Percentiles rank a stretch among this genome's conserved stretches.
These are phyloP conservation scores for Melanostoma mellinum DNA, from an alignment of 2,888 invertebrate genomes.

Conservation along the genomic window DNA sequence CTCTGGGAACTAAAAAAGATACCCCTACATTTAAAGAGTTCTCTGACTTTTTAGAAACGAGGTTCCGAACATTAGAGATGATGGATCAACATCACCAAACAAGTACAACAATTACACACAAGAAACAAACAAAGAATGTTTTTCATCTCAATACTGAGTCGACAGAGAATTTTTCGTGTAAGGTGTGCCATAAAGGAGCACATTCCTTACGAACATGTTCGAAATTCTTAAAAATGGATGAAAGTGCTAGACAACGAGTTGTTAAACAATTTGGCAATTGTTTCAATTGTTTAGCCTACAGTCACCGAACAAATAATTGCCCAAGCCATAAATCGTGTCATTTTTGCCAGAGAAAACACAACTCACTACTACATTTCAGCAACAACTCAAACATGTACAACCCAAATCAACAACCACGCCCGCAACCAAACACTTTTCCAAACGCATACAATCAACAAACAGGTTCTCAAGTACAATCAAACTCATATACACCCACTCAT, in stretches of 20 bases:
- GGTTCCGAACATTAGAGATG: neutral
- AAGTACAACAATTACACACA: neutral
- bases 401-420: no score
- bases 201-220: neutral
- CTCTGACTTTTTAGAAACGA: neutral
- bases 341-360: neutral
- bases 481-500: no score
- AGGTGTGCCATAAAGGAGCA: neutral
- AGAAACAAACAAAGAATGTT: neutral
- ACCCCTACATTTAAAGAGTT: neutral
- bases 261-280: neutral
- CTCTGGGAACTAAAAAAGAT: no score
- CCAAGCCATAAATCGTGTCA: neutral
- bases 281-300: neutral
- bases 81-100: neutral
- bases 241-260: neutral
- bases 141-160: neutral
- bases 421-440: no score
- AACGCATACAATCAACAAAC: no score
- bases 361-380: neutral
- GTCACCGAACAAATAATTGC: neutral
- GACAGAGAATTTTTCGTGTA: neutral
- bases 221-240: constrained; percentile 1
- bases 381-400: no score
- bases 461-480: no score